Evolutionary conservation across 2,888 invertebrate genomes (phyloP).

Genomic region (Amiota minor): DNA sequence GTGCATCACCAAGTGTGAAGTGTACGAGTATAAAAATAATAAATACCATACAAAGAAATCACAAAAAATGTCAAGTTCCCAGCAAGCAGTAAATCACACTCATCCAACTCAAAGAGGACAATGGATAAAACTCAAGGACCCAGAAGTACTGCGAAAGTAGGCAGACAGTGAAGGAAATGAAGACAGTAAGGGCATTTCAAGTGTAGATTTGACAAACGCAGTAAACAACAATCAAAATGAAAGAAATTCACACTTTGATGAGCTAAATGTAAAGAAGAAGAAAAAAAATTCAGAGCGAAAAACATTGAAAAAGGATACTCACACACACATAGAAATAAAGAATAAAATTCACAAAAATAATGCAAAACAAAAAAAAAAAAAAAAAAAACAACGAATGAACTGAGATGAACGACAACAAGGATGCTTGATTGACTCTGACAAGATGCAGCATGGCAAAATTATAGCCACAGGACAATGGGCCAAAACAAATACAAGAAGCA

Average conservation of each 20-base stretch:
- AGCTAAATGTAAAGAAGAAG: neutral
- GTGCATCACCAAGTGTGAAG: too few relatives aligned
- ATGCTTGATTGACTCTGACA: constrained; percentile 57
- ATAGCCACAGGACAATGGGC: constrained; percentile 56
- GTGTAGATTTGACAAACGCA: constrained; percentile 66
- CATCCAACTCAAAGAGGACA: too few relatives aligned
- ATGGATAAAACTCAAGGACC: too few relatives aligned
- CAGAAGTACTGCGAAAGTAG: too few relatives aligned
- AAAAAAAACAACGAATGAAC: too few relatives aligned
- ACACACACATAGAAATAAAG: too few relatives aligned
- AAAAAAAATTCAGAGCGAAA: neutral
- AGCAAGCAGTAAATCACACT: too few relatives aligned
- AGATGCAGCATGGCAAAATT: constrained; percentile 48
- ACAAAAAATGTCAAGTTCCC: neutral
- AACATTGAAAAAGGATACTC: neutral
- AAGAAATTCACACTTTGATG: constrained; percentile 34
- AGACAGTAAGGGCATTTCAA: constrained; percentile 41
- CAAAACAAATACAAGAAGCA: constrained; percentile 11
- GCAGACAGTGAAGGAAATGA: too few relatives aligned
- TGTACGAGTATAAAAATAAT: neutral
- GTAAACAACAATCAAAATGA: constrained; percentile 71
- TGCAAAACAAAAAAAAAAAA: too few relatives aligned
- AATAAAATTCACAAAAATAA: too few relatives aligned
- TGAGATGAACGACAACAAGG: neutral
- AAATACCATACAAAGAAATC: neutral